Conservation (phyloP, 2,113 vertebrate genomes). For the Lophochroa leadbeateri region DNA sequence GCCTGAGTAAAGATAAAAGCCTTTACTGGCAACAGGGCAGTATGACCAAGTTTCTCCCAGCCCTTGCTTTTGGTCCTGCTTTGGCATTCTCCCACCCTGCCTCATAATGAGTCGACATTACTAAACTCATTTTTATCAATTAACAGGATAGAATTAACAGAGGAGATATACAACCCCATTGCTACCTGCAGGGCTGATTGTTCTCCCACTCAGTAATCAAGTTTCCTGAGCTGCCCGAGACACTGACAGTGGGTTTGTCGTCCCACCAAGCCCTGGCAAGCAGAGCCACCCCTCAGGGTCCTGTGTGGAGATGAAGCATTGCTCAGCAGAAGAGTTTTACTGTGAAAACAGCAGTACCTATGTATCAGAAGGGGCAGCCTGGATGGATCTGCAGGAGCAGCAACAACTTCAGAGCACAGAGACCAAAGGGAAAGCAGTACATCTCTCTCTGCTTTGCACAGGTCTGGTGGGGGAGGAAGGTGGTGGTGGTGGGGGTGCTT, state of each 20-base stretch:
- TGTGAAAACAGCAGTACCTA: background rate
- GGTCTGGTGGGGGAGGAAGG: background rate
- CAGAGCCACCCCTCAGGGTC: background rate
- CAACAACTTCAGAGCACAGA: background rate
- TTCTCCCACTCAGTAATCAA: background rate
- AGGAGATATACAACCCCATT: background rate
- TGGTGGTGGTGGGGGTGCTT: background rate
- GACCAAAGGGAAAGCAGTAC: fast-evolving
- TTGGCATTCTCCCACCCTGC: background rate
- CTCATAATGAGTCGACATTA: background rate
- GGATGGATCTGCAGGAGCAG: background rate
- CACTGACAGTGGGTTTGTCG: no score
- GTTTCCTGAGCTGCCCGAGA: no score
- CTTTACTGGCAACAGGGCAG: background rate
- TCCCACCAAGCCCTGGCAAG: no score
- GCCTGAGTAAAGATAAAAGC: background rate
- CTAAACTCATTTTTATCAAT: background rate
- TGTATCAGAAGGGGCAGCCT: background rate
- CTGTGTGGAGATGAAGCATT: background rate
- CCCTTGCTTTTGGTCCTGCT: background rate
- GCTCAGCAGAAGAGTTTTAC: background rate
- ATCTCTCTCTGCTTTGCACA: background rate
- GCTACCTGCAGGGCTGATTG: background rate
- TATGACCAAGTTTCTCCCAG: background rate
- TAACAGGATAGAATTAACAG: background rate